Conservation (phyloP, 1,140 invertebrate genomes). For the Drosophila kikkawai region DNA sequence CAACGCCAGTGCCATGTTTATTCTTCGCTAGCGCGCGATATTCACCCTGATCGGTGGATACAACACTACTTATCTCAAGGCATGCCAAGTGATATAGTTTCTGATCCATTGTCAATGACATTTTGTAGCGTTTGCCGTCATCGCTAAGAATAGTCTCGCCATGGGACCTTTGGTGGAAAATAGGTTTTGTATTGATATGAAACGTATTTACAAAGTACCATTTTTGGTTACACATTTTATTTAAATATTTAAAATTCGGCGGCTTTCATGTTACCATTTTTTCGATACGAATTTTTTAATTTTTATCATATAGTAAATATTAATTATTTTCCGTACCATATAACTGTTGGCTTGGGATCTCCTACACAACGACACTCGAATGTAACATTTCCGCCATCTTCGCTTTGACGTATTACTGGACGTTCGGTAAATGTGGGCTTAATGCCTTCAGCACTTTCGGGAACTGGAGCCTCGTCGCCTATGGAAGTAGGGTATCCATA, state of each 20-base stretch:
- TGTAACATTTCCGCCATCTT: constrained; percentile 95
- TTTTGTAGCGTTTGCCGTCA: constrained; percentile 90
- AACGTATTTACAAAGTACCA: constrained; percentile 18
- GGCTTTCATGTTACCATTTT: constrained; percentile 6
- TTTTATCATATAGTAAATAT: constrained; percentile 9
- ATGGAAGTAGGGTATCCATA: constrained; percentile 79
- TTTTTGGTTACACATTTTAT: constrained; percentile 2
- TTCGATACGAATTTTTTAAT: not conserved
- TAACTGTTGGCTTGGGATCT: constrained; percentile 95
- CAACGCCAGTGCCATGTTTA: constrained; percentile 95
- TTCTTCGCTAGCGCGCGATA: constrained; percentile 97
- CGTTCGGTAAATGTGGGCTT: constrained; percentile 98
- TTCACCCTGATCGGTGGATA: constrained; percentile 94
- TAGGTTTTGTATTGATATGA: constrained; percentile 28
- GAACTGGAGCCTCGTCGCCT: constrained; percentile 96
- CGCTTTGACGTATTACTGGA: constrained; percentile 97
- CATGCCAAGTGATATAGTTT: constrained; percentile 95
- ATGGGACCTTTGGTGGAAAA: constrained; percentile 90
- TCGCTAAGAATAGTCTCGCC: constrained; percentile 92
- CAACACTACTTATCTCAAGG: constrained; percentile 93
- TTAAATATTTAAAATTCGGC: not conserved
- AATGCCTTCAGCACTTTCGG: constrained; percentile 91
- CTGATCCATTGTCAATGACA: constrained; percentile 93
- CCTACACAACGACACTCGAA: constrained; percentile 98
- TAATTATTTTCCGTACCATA: constrained; percentile 89